These are phyloP conservation scores for Nephrotoma guestfalica DNA, from an alignment of 2,888 invertebrate species.

Conservation along the genomic window DNA sequence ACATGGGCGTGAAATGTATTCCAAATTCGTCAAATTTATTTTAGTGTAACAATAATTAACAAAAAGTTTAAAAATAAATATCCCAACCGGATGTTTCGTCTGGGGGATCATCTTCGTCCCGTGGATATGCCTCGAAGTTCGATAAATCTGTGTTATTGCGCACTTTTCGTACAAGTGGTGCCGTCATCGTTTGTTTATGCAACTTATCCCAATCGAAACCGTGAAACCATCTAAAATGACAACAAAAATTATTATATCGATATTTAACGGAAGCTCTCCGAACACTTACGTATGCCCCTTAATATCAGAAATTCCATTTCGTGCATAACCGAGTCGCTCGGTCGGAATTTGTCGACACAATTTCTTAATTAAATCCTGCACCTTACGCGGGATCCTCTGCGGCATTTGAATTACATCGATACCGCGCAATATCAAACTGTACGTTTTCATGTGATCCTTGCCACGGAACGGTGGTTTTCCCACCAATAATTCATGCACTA, in stretches of 20 bases:
- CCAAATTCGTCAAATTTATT: not conserved
- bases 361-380: slow-evolving; percentile 69
- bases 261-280: not conserved
- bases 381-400: slow-evolving; percentile 59
- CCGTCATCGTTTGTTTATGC: slow-evolving; percentile 46
- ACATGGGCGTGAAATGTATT: not conserved
- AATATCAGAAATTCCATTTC: slow-evolving; percentile 73
- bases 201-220: slow-evolving; percentile 82
- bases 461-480: slow-evolving; percentile 87
- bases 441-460: slow-evolving; percentile 86
- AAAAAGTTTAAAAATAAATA: slow-evolving; percentile 48
- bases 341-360: slow-evolving; percentile 73
- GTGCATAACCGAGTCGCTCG: slow-evolving; percentile 80
- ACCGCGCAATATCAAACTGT: slow-evolving; percentile 81
- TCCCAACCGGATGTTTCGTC: slow-evolving; percentile 89
- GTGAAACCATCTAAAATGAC: slow-evolving; percentile 62
- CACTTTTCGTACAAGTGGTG: slow-evolving; percentile 33
- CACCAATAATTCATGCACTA: slow-evolving; percentile 66
- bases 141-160: slow-evolving; percentile 45
- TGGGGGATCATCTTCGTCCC: slow-evolving; percentile 65
- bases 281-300: slow-evolving; percentile 58
- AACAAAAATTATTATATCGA: not conserved
- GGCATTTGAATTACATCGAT: slow-evolving; percentile 80
- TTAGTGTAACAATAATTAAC: not conserved
- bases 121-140: slow-evolving; percentile 80